These are phyloP conservation scores for Saccopteryx leptura DNA, from an alignment of 2,113 vertebrate species.

Conservation along the genomic window DNA sequence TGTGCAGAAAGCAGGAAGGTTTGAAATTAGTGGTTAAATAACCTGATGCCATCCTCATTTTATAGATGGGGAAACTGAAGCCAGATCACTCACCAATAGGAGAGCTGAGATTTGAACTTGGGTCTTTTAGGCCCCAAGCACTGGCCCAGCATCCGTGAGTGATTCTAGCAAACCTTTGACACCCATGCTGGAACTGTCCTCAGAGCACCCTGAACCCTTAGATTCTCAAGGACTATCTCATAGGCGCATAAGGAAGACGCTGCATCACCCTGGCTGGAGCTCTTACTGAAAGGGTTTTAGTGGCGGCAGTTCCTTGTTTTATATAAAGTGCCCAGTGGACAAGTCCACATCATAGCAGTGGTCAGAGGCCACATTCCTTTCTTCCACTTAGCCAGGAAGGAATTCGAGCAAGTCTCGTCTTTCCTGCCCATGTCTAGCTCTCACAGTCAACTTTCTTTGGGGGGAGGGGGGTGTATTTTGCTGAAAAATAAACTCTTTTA, in stretches of 20 bases:
- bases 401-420: constrained; percentile 28
- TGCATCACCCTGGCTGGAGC: neutral
- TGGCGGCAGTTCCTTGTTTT: neutral
- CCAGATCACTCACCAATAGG: neutral
- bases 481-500: constrained; percentile 33
- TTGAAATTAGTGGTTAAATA: neutral
- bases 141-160: neutral
- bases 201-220: neutral
- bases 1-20: neutral
- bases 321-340: neutral
- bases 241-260: accelerated
- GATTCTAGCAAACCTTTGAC: neutral
- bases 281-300: neutral
- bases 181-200: neutral
- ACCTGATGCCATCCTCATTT: neutral
- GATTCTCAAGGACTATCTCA: neutral
- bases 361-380: neutral
- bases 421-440: neutral
- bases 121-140: neutral
- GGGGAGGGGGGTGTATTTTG: constrained; percentile 10
- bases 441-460: neutral
- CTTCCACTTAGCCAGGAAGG: neutral
- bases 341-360: neutral
- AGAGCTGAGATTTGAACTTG: constrained; percentile 23
- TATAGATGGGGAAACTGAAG: neutral